Conservation (phyloP, 2,888 invertebrate genomes). For the Plebejus melissa region DNA sequence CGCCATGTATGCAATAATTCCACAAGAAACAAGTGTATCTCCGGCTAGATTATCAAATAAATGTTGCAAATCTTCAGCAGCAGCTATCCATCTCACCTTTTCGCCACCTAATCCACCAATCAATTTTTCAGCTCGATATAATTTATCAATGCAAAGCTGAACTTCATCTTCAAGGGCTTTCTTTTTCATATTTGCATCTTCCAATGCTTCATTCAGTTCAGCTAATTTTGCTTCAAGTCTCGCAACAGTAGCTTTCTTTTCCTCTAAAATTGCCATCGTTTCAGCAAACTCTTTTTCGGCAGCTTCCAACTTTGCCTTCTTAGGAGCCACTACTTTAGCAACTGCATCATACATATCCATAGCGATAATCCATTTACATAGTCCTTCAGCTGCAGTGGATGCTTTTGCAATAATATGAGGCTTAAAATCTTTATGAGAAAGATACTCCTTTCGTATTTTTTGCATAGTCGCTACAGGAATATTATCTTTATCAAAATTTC, state of each 20-base stretch:
- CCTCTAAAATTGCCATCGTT: conserved; percentile 91
- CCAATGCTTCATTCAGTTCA: conserved; percentile 83
- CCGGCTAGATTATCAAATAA: conserved; percentile 91
- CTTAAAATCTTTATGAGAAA: conserved; percentile 87
- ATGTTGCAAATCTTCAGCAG: conserved; percentile 85
- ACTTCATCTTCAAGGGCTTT: conserved; percentile 85
- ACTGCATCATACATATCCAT: conserved; percentile 94
- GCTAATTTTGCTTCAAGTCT: conserved; percentile 88
- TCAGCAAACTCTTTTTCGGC: conserved; percentile 90
- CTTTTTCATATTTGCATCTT: conserved; percentile 82
- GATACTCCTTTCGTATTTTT: conserved; percentile 86
- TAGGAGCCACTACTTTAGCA: conserved; percentile 90
- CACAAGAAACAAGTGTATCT: conserved; percentile 92
- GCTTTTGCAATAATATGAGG: conserved; percentile 91
- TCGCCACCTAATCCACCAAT: conserved; percentile 94
- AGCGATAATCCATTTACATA: conserved; percentile 94
- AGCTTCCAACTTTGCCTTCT: conserved; percentile 87
- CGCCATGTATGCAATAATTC: conserved; percentile 93
- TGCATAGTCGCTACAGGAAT: conserved; percentile 85
- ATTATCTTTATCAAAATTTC: conserved; percentile 91
- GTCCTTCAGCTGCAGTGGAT: conserved; percentile 95
- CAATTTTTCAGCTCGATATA: conserved; percentile 91
- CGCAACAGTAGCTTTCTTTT: conserved; percentile 88
- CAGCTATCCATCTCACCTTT: conserved; percentile 89
- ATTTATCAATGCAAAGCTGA: conserved; percentile 89